Evolutionary conservation across 1,140 invertebrate species (phyloP), one percentile per base, ranked within the genome.

Genomic region (Bombus superbus): DNA sequence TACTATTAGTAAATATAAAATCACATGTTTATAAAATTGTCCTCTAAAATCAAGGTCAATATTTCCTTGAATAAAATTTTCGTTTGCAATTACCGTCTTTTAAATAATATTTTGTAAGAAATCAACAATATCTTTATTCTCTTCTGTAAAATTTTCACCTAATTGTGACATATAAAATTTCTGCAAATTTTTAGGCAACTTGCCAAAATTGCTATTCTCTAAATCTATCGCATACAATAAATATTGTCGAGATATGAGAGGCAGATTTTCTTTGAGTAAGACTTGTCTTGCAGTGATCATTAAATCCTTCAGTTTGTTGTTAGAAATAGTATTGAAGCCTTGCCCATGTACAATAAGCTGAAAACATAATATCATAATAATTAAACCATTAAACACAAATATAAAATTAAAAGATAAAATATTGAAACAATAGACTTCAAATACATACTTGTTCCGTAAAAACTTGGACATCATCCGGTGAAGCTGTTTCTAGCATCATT

Each of bases 181-280:
- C 15, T 28, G 28, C 13, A 84, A 11, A 57, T 66, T 9, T 1
- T 3, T 6, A 57, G 82, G 66, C 40, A 84, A 40, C 11, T 11
- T 11, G 13, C n/a, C 22, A 8, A 80, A 88, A 18, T 69, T 38
- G 0, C 59, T 64, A 59, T 59, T 78, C 5, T 62, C 44, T 64
- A 89, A 78, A 9, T 89, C 88, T 68, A 88, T 42, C 9, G 40
- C 18, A 25, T 88, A 79, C 6, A 88, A 80, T 76, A 89, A 83
- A 22, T 64, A 53, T 57, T 66, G 44, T 44, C 84, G 76, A 75
- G 80, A 66, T 4, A 8, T 35, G 32, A 44, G 25, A 57, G 28
- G 35, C 0, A 75, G 11, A 44, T 76, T 59, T 6, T 88, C 74
- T 9, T 74, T 69, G 6, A 89, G 32, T 35, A 89, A 59, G 2